A percentile compares a stretch with the other conserved stretches of the same genome.
Conservation (phyloP, 1,140 invertebrate genomes). For the Brevipalpus yothersi region DNA sequence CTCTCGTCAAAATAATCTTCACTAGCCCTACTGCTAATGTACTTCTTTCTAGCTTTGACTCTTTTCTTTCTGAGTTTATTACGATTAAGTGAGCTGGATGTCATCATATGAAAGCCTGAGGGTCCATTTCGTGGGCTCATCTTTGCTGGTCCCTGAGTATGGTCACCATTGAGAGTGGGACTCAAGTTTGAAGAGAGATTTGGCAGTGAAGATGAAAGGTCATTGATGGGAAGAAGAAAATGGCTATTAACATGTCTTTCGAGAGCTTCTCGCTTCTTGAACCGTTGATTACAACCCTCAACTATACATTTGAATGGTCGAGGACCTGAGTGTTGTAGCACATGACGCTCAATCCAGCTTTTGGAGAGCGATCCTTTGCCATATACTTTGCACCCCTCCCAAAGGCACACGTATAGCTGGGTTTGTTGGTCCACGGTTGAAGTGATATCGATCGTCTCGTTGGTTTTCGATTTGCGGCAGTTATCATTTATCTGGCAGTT, state of each 20-base stretch:
- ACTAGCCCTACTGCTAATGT: conserved; percentile 5
- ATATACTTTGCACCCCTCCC: conserved; percentile 83
- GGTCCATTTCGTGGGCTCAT: background rate
- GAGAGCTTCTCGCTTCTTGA: conserved; percentile 63
- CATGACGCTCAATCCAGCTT: conserved; percentile 75
- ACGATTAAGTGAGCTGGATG: background rate
- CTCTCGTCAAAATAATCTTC: conserved; percentile 57
- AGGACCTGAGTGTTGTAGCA: conserved; percentile 61
- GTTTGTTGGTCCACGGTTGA: background rate
- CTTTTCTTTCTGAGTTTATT: conserved; percentile 1
- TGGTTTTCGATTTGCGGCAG: background rate
- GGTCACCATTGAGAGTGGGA: conserved; percentile 17
- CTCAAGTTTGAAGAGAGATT: conserved; percentile 10
- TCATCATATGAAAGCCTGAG: background rate
- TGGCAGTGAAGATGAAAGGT: conserved; percentile 15
- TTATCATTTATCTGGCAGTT: background rate
- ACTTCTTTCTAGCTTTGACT: background rate
- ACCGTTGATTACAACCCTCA: conserved; percentile 65
- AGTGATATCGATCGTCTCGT: background rate
- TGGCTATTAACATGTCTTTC: conserved; percentile 82
- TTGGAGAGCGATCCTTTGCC: conserved; percentile 65
- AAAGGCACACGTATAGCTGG: conserved; percentile 39
- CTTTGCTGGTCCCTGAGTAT: background rate
- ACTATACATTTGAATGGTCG: conserved; percentile 89
- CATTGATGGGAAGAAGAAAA: conserved; percentile 27